phyloP scores from a whole-genome alignment of 2,888 invertebrate species.

The Vanessa cardui region DNA sequence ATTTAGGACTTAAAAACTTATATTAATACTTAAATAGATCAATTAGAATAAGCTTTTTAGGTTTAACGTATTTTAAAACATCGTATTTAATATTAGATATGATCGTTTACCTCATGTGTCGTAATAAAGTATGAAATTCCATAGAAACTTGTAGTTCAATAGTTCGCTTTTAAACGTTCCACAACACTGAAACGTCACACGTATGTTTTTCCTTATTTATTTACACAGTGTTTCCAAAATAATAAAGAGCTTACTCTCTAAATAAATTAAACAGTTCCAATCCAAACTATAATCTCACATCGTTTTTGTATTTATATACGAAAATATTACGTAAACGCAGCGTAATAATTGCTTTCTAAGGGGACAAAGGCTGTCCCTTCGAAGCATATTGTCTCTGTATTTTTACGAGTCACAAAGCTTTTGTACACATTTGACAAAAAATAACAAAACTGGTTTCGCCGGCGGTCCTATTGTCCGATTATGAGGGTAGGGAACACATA shows the following conservation, averaged over 20 bases:
- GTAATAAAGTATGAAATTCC: slow-evolving; percentile 57
- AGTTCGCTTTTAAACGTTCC: slow-evolving; percentile 61
- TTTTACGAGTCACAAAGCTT: slow-evolving; percentile 66
- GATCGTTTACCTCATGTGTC: slow-evolving; percentile 52
- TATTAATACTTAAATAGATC: too few species aligned
- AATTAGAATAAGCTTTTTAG: too few species aligned
- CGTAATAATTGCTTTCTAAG: slow-evolving; percentile 53
- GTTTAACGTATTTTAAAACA: background rate
- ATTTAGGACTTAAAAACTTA: too few species aligned
- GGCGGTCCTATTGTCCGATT: slow-evolving; percentile 59
- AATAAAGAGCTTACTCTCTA: slow-evolving; percentile 33
- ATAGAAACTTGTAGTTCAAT: slow-evolving; percentile 56
- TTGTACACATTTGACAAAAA: slow-evolving; percentile 72
- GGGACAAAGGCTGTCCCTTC: slow-evolving; percentile 54
- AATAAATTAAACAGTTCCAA: slow-evolving; percentile 29
- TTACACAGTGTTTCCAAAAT: slow-evolving; percentile 32
- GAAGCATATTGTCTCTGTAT: slow-evolving; percentile 60
- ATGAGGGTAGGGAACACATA: slow-evolving; percentile 52
- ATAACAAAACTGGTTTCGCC: slow-evolving; percentile 73
- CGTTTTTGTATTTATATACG: slow-evolving; percentile 35
- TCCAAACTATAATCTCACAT: slow-evolving; percentile 32
- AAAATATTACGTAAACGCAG: slow-evolving; percentile 52
- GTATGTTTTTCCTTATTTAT: slow-evolving; percentile 21
- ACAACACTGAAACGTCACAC: slow-evolving; percentile 63
- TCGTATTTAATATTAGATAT: background rate